Evolutionary conservation across 2,113 vertebrate genomes (phyloP), one percentile per base, ranked within the genome.

Genomic region (Puffinus mauretanicus): DNA sequence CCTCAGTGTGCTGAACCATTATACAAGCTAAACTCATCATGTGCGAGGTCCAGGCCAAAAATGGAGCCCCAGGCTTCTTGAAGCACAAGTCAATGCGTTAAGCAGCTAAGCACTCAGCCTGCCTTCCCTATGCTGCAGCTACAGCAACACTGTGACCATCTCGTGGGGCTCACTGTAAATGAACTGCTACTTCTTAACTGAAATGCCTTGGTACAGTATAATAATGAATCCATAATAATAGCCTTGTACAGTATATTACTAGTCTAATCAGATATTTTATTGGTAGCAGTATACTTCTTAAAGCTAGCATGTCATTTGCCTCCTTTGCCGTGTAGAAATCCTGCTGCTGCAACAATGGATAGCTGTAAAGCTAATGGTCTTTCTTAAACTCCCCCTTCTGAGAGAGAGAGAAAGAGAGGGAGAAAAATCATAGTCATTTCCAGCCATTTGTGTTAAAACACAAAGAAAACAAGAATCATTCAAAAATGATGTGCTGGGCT

Each of bases 381-480:
- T 96, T 94, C 88, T 96, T 84, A 95, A 93, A 96, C 79, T 95
- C 71, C 66, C 93, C 51, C 55, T 89, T 96, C 86, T 77, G 94
- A 94, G 90, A 94, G 46, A 79, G 60, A 70, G 29, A 92, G 61
- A 77, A 44, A 93, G 66, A 76, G 58, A 88, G 47, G 71, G 79
- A 94, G 49, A 96, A 87, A 96, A 97, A 97, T 95, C 93, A 96
- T 73, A 91, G 91, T 81, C 13, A 89, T 97, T 98, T 96, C 92
- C 87, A 97, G 64, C 32, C 94, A 88, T 97, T 97, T 96, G 85
- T 98, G 94, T 90, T 97, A 96, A 98, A 98, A 98, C 86, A 95
- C 91, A 97, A 96, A 96, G 95, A 98, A 98, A 97, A 96, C 94
- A 97, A 97, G 90, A 94, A 95, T 90, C 51, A 90, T 96, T 98